Evolutionary conservation across 2,888 invertebrate genomes (phyloP).

Genomic region (Campoletis raptor): DNA sequence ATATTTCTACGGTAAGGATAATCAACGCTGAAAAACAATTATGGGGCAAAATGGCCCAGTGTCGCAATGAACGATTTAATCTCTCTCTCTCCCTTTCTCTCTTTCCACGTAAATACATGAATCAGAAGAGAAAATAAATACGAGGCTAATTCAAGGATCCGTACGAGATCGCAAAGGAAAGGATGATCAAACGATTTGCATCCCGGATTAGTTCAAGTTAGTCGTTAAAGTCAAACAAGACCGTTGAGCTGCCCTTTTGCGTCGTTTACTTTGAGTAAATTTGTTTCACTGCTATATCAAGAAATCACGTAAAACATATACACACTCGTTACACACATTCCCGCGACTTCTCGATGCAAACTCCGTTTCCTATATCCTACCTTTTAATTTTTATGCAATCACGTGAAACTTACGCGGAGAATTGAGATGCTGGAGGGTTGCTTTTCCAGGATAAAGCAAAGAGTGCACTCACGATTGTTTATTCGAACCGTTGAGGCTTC

Average conservation of each 20-base stretch:
- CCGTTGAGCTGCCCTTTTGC: constrained; percentile 20
- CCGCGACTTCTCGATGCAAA: constrained; percentile 1
- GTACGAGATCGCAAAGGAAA: not conserved
- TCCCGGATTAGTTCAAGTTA: not conserved
- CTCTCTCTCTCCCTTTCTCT: not conserved
- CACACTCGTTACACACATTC: constrained; percentile 32
- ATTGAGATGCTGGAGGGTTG: constrained; percentile 18
- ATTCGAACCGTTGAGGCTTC: constrained; percentile 23
- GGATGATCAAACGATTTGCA: constrained; percentile 13
- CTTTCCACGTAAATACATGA: not conserved
- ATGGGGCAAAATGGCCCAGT: too few relatives aligned
- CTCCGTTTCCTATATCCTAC: not conserved
- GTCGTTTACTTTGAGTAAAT: constrained; percentile 28
- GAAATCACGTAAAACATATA: constrained; percentile 11
- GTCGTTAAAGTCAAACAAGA: constrained; percentile 49
- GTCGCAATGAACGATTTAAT: too few relatives aligned
- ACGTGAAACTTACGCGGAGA: constrained; percentile 11
- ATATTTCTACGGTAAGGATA: too few relatives aligned
- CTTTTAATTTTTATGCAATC: not conserved
- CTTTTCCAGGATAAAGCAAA: constrained; percentile 24
- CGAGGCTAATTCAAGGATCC: not conserved
- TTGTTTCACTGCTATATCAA: not conserved
- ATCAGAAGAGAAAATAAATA: not conserved
- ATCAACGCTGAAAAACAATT: too few relatives aligned
- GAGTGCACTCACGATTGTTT: constrained; percentile 32